Evolutionary conservation across 2,888 invertebrate species (phyloP), one percentile per base, ranked within the genome.

Genomic region (Pogonocherus hispidulus): DNA sequence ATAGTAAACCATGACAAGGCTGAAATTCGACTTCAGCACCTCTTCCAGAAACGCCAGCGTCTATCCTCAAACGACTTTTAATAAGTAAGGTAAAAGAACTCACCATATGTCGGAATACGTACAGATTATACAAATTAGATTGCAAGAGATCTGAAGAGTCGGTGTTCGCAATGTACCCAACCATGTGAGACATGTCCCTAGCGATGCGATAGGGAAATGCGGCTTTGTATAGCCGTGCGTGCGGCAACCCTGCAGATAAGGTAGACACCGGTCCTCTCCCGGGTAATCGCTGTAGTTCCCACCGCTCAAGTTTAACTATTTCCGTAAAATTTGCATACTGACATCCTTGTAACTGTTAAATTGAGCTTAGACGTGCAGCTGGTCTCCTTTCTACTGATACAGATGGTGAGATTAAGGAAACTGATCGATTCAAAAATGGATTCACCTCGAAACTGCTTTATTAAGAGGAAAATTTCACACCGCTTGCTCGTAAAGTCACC

Each of bases 131-230:
- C 41, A 41, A 27, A 27, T 27, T 27, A 27, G 41, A 41, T 14
- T 41, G 41, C 11, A 41, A 16, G 14, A 41, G 27, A 51, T 22
- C 27, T 9, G 32, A 49, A 20, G 11, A 18, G 51, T 2, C 37
- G 37, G 16, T 37, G 52, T 41, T 52, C 14, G 22, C 35, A 54
- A 54, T 19, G 59, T 51, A 47, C 37, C 14, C 41, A 47, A 27
- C 70, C 74, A 76, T 76, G 74, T 71, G 70, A 73, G 76, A 76
- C 71, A 64, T 67, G 79, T 79, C 79, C 79, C 79, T 67, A 68
- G 77, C 65, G 79, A 75, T 73, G 75, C 76, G 79, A 79, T 79
- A 79, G 78, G 79, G 76, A 78, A 78, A 78, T 78, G 75, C 73
- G 76, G 78, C 76, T 74, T 78, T 79, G 77, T 78, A 74, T 14